Evolutionary conservation across 2,797 vertebrate species (phyloP).

Genomic region (Diplodus sargus): DNA sequence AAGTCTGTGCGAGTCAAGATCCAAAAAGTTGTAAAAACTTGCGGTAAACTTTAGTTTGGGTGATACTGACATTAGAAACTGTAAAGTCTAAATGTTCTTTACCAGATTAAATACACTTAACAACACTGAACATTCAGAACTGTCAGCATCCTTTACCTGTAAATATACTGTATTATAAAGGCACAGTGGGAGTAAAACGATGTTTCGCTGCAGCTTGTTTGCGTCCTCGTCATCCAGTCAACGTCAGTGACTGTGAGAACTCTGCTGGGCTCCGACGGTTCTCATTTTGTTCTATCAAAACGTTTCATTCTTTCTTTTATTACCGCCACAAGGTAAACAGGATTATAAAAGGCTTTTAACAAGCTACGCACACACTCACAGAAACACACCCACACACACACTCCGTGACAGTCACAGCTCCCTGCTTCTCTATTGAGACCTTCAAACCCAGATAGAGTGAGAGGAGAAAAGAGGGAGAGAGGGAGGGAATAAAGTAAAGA

Average conservation of each 20-base stretch:
- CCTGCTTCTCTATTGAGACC: conserved; percentile 51
- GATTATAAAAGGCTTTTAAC: conserved; percentile 41
- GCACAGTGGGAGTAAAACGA: no score
- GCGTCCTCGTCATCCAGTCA: not conserved
- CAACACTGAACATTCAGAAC: not conserved
- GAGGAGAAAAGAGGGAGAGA: not conserved
- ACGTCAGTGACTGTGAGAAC: no score
- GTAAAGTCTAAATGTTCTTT: not conserved
- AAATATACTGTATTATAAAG: not conserved
- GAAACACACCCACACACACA: conserved; percentile 1
- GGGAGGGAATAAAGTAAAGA: not conserved
- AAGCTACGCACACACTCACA: conserved; percentile 16
- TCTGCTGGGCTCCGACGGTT: not conserved
- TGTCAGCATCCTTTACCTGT: no score
- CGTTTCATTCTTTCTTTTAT: conserved; percentile 34
- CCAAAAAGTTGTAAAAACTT: no score
- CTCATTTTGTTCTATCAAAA: conserved; percentile 19
- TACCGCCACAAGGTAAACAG: conserved; percentile 49
- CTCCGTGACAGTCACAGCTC: conserved; percentile 55
- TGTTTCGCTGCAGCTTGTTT: not conserved
- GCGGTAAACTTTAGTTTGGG: no score
- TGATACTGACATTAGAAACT: no score
- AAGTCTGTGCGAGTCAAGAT: no score
- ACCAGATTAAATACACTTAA: no score
- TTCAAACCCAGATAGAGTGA: conserved; percentile 8